Conservation (phyloP, 2,113 vertebrate species). For the Anser cygnoides region DNA sequence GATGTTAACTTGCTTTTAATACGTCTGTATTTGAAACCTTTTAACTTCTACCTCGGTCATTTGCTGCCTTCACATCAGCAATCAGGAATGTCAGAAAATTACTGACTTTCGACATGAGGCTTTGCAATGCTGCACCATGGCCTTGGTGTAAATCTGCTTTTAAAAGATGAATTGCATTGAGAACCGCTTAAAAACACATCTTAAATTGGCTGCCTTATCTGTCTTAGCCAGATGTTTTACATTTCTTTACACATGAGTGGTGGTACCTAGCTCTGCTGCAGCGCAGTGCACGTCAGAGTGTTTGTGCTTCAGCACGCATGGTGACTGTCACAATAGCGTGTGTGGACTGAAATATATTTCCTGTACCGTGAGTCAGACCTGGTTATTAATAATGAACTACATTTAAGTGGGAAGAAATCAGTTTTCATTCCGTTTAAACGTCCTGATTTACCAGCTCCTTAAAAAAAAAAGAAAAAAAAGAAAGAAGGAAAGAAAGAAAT, state of each 20-base stretch:
- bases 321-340: conserved; percentile 8
- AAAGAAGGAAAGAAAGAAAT: background rate
- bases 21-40: background rate
- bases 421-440: background rate
- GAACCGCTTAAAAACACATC: conserved; percentile 35
- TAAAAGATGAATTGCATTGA: conserved; percentile 69
- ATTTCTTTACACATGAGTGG: background rate
- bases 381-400: conserved; percentile 13
- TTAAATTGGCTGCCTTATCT: conserved; percentile 79
- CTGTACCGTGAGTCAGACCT: background rate
- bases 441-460: background rate
- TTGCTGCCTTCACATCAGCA: conserved; percentile 30
- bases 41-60: background rate
- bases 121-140: conserved; percentile 46
- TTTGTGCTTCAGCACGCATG: conserved; percentile 37
- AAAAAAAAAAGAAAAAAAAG: background rate
- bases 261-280: background rate
- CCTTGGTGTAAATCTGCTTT: conserved; percentile 73
- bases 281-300: background rate
- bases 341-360: conserved; percentile 29
- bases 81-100: conserved; percentile 64
- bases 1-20: conserved; percentile 21
- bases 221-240: conserved; percentile 65
- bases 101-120: conserved; percentile 35
- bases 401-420: background rate